Percentiles rank a stretch among this genome's conserved stretches.
phyloP scores from a whole-genome alignment of 2,797 vertebrate genomes.

The Coilia nasus region DNA sequence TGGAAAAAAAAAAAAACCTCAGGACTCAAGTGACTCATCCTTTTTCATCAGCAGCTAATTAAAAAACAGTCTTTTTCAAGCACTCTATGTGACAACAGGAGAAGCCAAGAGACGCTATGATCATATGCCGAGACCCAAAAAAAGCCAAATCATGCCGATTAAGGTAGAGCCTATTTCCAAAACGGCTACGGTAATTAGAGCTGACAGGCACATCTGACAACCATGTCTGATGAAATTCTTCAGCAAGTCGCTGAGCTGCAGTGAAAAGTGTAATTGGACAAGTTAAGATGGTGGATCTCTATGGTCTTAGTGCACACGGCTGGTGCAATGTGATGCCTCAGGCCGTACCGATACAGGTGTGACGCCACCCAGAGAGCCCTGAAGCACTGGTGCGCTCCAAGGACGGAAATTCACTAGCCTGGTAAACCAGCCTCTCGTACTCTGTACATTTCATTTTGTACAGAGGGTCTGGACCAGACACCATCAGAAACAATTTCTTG shows the following conservation, averaged over 20 bases:
- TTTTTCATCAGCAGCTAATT: background rate
- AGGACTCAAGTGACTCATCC: background rate
- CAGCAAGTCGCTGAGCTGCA: background rate
- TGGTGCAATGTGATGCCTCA: background rate
- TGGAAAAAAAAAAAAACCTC: no score
- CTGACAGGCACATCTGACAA: background rate
- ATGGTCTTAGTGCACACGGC: background rate
- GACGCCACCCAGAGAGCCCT: background rate
- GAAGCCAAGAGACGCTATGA: background rate
- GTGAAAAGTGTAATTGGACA: background rate
- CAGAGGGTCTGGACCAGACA: no score
- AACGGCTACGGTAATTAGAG: background rate
- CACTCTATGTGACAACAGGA: background rate
- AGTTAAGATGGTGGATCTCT: background rate
- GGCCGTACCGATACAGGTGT: background rate
- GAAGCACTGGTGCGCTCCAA: background rate
- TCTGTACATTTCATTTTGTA: no score
- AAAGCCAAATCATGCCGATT: background rate
- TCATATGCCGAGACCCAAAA: background rate
- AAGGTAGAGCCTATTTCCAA: background rate
- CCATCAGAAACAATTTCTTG: no score
- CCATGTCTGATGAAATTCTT: background rate
- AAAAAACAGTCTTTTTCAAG: background rate
- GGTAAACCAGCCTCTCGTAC: no score
- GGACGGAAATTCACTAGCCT: no score